Conservation (phyloP, 2,113 vertebrate genomes). For the Cercopithecus mona region DNA sequence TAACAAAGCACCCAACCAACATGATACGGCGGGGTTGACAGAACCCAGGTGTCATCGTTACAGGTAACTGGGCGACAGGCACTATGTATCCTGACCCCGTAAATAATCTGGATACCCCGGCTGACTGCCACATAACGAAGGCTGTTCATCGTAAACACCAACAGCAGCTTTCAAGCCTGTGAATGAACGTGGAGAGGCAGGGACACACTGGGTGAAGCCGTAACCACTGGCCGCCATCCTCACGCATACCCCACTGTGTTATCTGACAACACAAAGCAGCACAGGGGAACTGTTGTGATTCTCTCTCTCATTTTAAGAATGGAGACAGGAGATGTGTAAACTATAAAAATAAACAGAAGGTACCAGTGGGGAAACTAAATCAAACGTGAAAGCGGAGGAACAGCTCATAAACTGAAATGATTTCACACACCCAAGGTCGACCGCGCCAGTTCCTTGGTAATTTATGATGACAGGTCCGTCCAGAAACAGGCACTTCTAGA, state of each 20-base stretch:
- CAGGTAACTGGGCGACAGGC: neutral
- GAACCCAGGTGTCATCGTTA: neutral
- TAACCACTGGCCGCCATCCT: neutral
- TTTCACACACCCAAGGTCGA: neutral
- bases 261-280: neutral
- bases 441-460: neutral
- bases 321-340: slow-evolving; percentile 49
- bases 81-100: neutral
- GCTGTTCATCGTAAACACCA: neutral
- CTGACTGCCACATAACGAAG: neutral
- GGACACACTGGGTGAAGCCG: neutral
- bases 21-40: neutral
- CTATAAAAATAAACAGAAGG: slow-evolving; percentile 28
- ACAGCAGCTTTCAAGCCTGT: neutral
- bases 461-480: neutral
- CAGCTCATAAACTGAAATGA: neutral
- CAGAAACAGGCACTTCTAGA: neutral
- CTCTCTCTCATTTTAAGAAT: neutral
- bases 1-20: neutral
- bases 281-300: neutral
- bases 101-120: neutral
- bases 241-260: neutral
- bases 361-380: neutral
- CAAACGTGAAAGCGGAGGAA: neutral
- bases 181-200: neutral